Base-by-base conservation (phyloP, 2,113 vertebrate genomes). In the Heptranchias perlo region DNA sequence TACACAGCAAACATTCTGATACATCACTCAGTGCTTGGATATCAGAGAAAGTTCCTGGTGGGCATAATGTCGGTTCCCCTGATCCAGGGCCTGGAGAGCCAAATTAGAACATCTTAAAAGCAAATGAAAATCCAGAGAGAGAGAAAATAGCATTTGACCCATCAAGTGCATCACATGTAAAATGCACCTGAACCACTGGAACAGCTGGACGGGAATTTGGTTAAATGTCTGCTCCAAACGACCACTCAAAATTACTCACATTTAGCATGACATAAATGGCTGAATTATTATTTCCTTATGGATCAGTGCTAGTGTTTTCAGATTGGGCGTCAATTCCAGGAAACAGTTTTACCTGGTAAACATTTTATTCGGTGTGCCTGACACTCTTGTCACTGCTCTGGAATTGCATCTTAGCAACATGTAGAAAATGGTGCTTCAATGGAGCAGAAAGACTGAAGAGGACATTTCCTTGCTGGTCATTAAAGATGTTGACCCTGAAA, bases 41-140 rank as follows among this genome's bases (percentile, higher is more conserved):
- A 96, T 97, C 96, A 39, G 98, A 99, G 97, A 98, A 99, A 39
- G 98, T 98, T 39, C 99, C 98, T 0, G 97, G 96, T 21, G 98
- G 99, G 97, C 99, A 99, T 1, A 96, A 97, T 21, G 96, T 97
- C 10, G 99, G 99, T 5, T 96, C 96, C 86, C 95, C 97, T 61
- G 98, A 98, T 0, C 98, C 98, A 96, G 98, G 97, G 73, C 96
- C 99, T 99, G 97, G 0, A 0, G 76, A 96, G 28, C 21, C 67
- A 96, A 76, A 96, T 31, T 21, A 10, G 14, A n/a, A 96, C 69
- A 58, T 39, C 76, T 67, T 47, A 84, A 47, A 82, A 18, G 82
- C n/a, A 96, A 47, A 39, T 93, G 6, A 39, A 39, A 93, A 23
- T 93, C 58, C 25, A 89, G 28, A 31, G 49, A 52, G 49, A 52